Evolutionary conservation across 2,888 invertebrate species (phyloP).

Genomic region (Agriotes lineatus): DNA sequence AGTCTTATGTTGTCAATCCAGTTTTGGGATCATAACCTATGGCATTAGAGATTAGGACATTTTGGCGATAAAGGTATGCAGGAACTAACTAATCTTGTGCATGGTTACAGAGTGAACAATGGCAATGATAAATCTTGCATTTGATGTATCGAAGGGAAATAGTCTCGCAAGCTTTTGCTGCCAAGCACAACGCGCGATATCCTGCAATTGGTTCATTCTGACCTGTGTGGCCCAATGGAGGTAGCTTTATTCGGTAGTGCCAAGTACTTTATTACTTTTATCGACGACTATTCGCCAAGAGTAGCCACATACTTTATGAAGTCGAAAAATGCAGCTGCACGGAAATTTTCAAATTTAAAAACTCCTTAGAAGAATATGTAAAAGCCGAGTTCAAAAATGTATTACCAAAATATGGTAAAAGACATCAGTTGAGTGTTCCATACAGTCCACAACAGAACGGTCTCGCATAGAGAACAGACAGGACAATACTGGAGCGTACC

Average conservation of each 20-base stretch:
- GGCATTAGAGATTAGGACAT: neutral
- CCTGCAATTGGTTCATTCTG: neutral
- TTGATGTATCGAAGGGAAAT: neutral
- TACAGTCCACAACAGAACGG: neutral
- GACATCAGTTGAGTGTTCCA: neutral
- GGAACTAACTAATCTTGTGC: neutral
- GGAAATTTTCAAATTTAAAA: too few species aligned
- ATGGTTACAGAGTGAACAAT: neutral
- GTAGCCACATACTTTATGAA: neutral
- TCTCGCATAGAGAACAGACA: neutral
- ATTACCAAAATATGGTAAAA: neutral
- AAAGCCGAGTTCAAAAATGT: neutral
- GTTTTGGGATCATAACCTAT: neutral
- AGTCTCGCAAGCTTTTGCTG: neutral
- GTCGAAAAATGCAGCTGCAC: neutral
- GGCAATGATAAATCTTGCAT: neutral
- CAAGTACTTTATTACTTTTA: neutral
- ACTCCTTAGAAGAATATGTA: neutral
- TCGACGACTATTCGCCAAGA: neutral
- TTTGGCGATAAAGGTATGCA: neutral
- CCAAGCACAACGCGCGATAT: neutral
- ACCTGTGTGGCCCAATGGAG: neutral
- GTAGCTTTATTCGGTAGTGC: neutral
- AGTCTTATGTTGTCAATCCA: neutral
- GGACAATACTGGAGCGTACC: neutral